Conservation (phyloP, 2,888 invertebrate species). For the Ganaspis brasiliensis region DNA sequence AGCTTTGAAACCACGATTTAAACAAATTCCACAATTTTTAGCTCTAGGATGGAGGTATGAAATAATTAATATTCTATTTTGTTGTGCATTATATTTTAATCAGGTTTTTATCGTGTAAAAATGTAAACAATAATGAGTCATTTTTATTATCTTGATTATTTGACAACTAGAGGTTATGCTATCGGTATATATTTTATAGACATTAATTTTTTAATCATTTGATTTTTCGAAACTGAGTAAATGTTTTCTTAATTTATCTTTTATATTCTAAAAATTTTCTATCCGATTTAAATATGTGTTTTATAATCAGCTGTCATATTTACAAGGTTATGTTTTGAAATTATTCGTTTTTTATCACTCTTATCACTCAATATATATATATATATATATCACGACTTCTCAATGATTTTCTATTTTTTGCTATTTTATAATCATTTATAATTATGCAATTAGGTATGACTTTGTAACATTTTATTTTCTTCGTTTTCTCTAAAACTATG, state of each 20-base stretch:
- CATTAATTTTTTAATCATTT: no score
- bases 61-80: slow-evolving; percentile 44
- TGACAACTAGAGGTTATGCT: slow-evolving; percentile 34
- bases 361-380: no score
- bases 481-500: no score
- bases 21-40: slow-evolving; percentile 87
- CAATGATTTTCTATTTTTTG: no score
- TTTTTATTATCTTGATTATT: neutral
- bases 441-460: no score
- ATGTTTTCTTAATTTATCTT: neutral
- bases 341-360: neutral
- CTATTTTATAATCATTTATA: no score
- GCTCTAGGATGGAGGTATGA: slow-evolving; percentile 87
- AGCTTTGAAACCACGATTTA: slow-evolving; percentile 84
- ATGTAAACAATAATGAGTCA: neutral
- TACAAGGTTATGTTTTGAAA: neutral
- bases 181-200: neutral
- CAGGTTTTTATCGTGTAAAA: neutral
- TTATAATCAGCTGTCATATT: neutral
- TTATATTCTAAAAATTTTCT: neutral
- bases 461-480: no score
- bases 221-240: no score
- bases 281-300: neutral
- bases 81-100: slow-evolving; percentile 39
- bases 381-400: no score